phyloP scores from a whole-genome alignment of 2,113 vertebrate species.

The Polypterus bichir region DNA sequence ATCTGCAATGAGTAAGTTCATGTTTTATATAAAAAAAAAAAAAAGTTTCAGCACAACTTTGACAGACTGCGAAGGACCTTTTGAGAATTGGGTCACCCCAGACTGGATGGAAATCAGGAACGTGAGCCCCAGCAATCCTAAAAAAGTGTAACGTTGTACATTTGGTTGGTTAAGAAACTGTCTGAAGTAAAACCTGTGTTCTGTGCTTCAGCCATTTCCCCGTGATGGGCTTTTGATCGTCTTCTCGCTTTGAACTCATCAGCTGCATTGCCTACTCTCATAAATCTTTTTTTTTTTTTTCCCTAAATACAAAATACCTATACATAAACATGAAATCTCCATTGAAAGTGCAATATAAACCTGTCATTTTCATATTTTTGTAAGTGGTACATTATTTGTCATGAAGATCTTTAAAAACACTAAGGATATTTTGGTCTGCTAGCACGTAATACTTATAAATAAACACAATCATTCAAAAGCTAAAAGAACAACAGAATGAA shows the following conservation, averaged over 20 bases:
- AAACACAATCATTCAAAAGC: no score
- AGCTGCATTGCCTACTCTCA: constrained; percentile 22
- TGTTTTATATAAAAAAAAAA: constrained; percentile 19
- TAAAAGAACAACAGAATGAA: no score
- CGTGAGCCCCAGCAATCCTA: constrained; percentile 25
- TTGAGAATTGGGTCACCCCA: constrained; percentile 41
- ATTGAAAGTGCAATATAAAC: not conserved
- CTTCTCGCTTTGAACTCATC: constrained; percentile 34
- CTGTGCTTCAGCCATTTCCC: constrained; percentile 42
- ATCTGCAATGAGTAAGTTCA: constrained; percentile 26
- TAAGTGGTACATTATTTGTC: no score
- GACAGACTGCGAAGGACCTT: constrained; percentile 39
- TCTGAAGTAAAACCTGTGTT: constrained; percentile 33
- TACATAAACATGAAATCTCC: constrained; percentile 23
- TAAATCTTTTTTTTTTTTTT: constrained; percentile 12
- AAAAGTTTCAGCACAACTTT: constrained; percentile 31
- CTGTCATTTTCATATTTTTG: no score
- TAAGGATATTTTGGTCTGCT: no score
- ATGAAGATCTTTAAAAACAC: no score
- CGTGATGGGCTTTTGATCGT: constrained; percentile 38
- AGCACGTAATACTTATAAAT: no score
- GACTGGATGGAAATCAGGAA: constrained; percentile 19
- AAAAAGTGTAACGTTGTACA: constrained; percentile 17
- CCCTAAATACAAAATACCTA: constrained; percentile 19
- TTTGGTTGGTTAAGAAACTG: constrained; percentile 22